Conservation (phyloP, 2,113 vertebrate species). For the Menura novaehollandiae region DNA sequence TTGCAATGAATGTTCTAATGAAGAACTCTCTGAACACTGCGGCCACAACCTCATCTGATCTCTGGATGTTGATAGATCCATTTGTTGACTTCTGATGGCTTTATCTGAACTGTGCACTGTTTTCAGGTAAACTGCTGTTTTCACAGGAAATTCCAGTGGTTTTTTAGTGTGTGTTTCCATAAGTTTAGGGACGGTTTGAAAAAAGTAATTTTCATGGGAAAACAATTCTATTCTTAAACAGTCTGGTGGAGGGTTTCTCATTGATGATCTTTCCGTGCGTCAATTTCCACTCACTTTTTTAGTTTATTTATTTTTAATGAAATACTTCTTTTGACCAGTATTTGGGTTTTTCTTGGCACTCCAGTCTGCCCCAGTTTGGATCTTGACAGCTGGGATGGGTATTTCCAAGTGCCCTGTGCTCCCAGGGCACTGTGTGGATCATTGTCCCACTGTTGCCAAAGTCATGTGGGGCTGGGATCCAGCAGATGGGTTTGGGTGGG, state of each 20-base stretch:
- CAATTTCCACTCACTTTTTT: background rate
- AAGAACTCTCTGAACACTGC: background rate
- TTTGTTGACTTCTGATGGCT: background rate
- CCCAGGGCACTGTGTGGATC: fast-evolving
- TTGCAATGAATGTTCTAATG: background rate
- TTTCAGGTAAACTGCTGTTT: background rate
- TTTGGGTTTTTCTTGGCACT: background rate
- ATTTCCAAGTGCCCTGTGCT: fast-evolving
- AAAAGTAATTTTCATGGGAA: background rate
- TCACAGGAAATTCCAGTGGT: background rate
- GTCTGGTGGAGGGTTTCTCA: background rate
- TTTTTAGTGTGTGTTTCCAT: background rate
- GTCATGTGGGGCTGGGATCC: background rate
- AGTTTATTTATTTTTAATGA: background rate
- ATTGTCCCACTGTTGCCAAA: fast-evolving
- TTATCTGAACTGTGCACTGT: background rate
- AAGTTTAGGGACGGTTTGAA: background rate
- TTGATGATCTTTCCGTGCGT: background rate
- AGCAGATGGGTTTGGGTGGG: background rate
- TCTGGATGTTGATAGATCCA: fast-evolving
- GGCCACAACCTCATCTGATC: fast-evolving
- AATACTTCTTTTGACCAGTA: background rate
- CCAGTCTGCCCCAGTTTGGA: background rate
- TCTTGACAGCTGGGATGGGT: fast-evolving
- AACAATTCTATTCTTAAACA: background rate